phyloP scores from a whole-genome alignment of 2,797 vertebrate species.

The Chrosomus eos region DNA sequence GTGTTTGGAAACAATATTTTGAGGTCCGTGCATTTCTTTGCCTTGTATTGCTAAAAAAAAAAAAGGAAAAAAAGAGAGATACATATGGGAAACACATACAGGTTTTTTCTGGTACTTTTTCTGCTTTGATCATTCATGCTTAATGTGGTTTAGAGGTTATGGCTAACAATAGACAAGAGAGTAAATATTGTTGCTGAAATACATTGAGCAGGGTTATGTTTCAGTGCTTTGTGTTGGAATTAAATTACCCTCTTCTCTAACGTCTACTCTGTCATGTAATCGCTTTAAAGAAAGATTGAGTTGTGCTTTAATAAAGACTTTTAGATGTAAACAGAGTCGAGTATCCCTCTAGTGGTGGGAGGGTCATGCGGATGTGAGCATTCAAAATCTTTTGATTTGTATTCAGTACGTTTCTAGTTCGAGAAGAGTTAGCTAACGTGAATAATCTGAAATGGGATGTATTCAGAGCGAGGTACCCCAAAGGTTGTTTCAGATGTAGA shows the following conservation, averaged over 20 bases:
- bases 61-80: background rate
- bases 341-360: background rate
- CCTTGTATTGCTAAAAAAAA: background rate
- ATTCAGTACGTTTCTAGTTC: background rate
- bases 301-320: slow-evolving; percentile 1
- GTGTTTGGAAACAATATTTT: slow-evolving; percentile 21
- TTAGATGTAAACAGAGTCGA: background rate
- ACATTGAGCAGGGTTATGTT: slow-evolving; percentile 25
- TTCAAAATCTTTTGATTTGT: slow-evolving; percentile 13
- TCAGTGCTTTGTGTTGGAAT: slow-evolving; percentile 27
- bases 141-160: slow-evolving; percentile 17
- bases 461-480: background rate
- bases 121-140: slow-evolving; percentile 2
- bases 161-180: slow-evolving; percentile 6
- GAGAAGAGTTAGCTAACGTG: background rate
- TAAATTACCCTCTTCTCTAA: slow-evolving; percentile 17
- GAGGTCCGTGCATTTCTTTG: slow-evolving; percentile 12
- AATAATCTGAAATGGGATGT: slow-evolving; percentile 27
- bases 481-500: slow-evolving; percentile 10
- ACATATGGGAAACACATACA: slow-evolving; percentile 1
- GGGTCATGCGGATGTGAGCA: background rate
- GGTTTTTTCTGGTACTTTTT: background rate
- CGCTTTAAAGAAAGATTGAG: slow-evolving; percentile 16
- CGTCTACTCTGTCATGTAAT: slow-evolving; percentile 14
- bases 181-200: slow-evolving; percentile 29